A percentile compares a stretch with the other conserved stretches of the same genome.
Conservation (phyloP, 2,113 vertebrate species). For the Sinocyclocheilus grahami region DNA sequence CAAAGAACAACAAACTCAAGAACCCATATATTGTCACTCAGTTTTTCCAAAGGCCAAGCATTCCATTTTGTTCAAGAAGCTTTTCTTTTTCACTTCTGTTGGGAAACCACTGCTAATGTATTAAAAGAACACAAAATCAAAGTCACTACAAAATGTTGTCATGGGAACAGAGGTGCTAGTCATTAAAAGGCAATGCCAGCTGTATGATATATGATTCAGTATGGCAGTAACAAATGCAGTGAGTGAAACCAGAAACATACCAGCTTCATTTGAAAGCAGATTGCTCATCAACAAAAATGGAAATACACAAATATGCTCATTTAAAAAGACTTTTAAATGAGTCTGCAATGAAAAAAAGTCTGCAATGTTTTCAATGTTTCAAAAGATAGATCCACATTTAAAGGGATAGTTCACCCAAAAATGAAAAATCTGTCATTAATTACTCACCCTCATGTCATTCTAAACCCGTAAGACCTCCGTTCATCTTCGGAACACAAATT, state of each 20-base stretch:
- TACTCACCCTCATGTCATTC: too few species aligned
- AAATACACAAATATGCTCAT: not conserved
- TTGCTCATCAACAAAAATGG: not conserved
- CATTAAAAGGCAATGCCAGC: conserved; percentile 1
- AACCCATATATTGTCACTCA: not conserved
- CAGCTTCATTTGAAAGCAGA: not conserved
- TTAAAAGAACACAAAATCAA: not conserved
- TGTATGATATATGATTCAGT: not conserved
- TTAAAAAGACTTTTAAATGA: conserved; percentile 66
- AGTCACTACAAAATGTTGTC: not conserved
- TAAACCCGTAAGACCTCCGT: too few species aligned
- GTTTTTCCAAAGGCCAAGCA: not conserved
- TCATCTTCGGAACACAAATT: too few species aligned
- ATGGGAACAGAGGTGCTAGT: not conserved
- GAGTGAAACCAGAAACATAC: not conserved
- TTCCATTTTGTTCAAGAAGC: not conserved
- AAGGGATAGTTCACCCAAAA: too few species aligned
- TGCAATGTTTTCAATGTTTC: not conserved
- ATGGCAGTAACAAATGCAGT: not conserved
- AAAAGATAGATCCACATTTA: not conserved
- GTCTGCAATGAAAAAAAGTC: conserved; percentile 74
- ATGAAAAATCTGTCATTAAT: too few species aligned
- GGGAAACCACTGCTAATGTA: not conserved
- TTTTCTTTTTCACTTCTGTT: not conserved
- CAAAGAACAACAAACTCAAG: not conserved